Base-by-base conservation (phyloP, 2,888 invertebrate species). In the Tetranychus piercei region DNA sequence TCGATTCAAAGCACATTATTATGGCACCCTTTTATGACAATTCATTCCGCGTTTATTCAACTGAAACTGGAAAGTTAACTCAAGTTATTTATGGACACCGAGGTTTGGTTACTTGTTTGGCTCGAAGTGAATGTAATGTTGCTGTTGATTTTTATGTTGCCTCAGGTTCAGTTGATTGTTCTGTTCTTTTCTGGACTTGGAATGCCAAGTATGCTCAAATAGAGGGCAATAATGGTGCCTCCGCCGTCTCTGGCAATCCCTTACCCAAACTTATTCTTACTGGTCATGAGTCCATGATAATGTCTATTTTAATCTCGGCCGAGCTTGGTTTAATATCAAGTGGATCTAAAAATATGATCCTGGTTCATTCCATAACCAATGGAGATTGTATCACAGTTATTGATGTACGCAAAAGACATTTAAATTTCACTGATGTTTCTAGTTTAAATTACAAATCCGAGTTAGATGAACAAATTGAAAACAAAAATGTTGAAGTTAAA, bases 21-120 rank as follows among this genome's bases (percentile, higher is more conserved):
- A 95, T 97, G 1, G 94, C 95, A 81, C 99, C 99, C 74, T 99
- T 97, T 85, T 97, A 97, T 93, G 99, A 99, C 83, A 97, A 97
- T 84, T 95, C 95, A 84, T 99, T 99, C 85, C 85, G 99, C 8
- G 94, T 99, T 22, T 97, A 96, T 84, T 92, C 92, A 72, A 93
- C 96, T 0, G 99, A 99, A 82, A 91, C 92, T 76, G 94, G 94
- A 92, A 93, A 94, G 86, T 94, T 97, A 81, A 91, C 94, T 71
- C 99, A 99, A 84, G 96, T 97, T 79, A 89, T 99, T 74, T 99
- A 95, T 84, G 99, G 97, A 0, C 99, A 99, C 85, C 96, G 94
- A 84, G 97, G 96, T 77, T 94, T 99, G 74, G 99, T 99, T 79
- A 97, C 97, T 15, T 97, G 97, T 84, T 86, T 99, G 79, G 92